Evolutionary conservation across 2,113 vertebrate genomes (phyloP).

Genomic region (Perca schrenkii): DNA sequence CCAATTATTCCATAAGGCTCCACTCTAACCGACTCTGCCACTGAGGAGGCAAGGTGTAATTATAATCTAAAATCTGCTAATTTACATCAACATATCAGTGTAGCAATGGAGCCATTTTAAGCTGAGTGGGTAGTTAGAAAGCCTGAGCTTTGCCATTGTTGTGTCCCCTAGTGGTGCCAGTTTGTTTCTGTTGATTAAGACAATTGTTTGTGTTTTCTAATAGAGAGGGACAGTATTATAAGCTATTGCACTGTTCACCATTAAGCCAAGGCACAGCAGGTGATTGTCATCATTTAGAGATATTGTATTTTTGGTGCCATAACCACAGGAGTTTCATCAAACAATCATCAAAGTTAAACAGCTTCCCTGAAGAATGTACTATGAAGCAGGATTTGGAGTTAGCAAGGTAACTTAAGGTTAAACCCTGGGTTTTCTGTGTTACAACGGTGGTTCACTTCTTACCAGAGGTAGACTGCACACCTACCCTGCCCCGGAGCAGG

Average conservation of each 20-base stretch:
- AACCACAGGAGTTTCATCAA: slow-evolving; percentile 7
- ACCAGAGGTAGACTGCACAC: too few species aligned
- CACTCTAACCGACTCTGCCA: slow-evolving; percentile 44
- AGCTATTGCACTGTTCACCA: slow-evolving; percentile 19
- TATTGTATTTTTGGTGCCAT: not conserved
- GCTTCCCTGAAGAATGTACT: not conserved
- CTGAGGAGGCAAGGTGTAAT: slow-evolving; percentile 61
- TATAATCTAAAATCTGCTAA: slow-evolving; percentile 62
- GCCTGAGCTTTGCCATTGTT: slow-evolving; percentile 8
- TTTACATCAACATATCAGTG: slow-evolving; percentile 59
- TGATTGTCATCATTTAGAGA: slow-evolving; percentile 5
- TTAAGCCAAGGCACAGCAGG: not conserved
- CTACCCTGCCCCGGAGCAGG: too few species aligned
- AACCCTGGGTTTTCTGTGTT: too few species aligned
- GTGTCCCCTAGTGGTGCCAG: slow-evolving; percentile 13
- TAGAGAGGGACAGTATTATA: slow-evolving; percentile 21
- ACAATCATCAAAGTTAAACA: not conserved
- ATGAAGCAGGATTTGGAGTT: too few species aligned
- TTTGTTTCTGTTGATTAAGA: slow-evolving; percentile 55
- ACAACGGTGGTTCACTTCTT: too few species aligned
- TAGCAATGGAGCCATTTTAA: slow-evolving; percentile 29
- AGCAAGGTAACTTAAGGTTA: too few species aligned
- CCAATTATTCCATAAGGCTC: slow-evolving; percentile 64
- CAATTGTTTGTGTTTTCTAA: slow-evolving; percentile 50
- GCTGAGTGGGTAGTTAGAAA: slow-evolving; percentile 41